Conservation (phyloP, 1,140 invertebrate species). For the Trichonephila clavipes region DNA sequence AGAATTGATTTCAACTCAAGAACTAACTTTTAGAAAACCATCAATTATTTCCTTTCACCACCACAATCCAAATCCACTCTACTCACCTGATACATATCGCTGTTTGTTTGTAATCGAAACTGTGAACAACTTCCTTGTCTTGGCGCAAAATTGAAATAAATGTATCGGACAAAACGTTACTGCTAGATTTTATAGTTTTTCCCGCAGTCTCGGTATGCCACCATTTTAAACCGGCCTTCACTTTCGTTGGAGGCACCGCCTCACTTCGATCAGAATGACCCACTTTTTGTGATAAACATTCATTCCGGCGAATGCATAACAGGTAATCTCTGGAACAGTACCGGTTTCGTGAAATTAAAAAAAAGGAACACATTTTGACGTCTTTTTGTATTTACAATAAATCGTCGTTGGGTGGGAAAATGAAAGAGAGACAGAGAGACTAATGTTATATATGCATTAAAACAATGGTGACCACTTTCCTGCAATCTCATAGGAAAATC, state of each 20-base stretch:
- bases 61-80: not conserved
- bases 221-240: constrained; percentile 32
- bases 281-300: constrained; percentile 45
- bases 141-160: constrained; percentile 2
- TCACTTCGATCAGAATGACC: constrained; percentile 28
- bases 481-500: not conserved
- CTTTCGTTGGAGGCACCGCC: constrained; percentile 26
- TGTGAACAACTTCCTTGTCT: constrained; percentile 14
- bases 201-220: constrained; percentile 31
- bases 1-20: not conserved
- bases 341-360: constrained; percentile 2
- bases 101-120: not conserved
- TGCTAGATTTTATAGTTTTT: constrained; percentile 45
- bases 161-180: not conserved
- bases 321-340: constrained; percentile 28
- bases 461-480: not conserved
- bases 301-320: not conserved
- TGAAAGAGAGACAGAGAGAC: not conserved
- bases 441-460: not conserved
- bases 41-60: not conserved
- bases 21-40: not conserved
- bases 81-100: constrained; percentile 4
- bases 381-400: not conserved
- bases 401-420: not conserved
- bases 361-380: no score